A percentile compares a stretch with the other conserved stretches of the same genome.
These are phyloP conservation scores for Nomada ruficornis DNA, from an alignment of 2,888 invertebrate genomes.

Conservation along the genomic window DNA sequence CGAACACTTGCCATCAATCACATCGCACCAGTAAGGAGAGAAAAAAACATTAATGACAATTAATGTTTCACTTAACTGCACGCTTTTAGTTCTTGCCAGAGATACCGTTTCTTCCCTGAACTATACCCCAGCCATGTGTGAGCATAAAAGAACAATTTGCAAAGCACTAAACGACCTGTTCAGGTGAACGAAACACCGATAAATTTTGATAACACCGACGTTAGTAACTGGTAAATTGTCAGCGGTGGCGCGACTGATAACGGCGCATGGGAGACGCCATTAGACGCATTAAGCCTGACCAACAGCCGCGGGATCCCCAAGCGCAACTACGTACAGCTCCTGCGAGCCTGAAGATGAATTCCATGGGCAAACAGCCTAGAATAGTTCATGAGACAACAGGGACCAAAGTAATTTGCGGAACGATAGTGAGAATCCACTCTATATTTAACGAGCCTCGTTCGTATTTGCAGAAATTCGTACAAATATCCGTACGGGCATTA, in stretches of 20 bases:
- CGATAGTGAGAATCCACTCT: conserved; percentile 13
- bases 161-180: conserved; percentile 40
- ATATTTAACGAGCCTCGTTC: conserved; percentile 20
- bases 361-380: conserved; percentile 29
- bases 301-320: conserved; percentile 66
- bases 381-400: conserved; percentile 59
- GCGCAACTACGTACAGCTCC: conserved; percentile 43
- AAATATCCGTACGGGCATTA: not conserved
- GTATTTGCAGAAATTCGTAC: conserved; percentile 12
- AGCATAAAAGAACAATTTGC: conserved; percentile 38
- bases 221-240: conserved; percentile 59
- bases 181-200: conserved; percentile 55
- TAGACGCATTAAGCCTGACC: conserved; percentile 77
- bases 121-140: conserved; percentile 7
- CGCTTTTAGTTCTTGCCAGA: conserved; percentile 6
- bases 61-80: conserved; percentile 18
- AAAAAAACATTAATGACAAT: conserved; percentile 29
- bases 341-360: conserved; percentile 58
- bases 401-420: conserved; percentile 55
- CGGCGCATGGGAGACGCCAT: conserved; percentile 76
- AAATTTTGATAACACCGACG: conserved; percentile 72
- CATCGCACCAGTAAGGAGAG: too few species aligned
- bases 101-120: not conserved
- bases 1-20: conserved; percentile 4
- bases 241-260: conserved; percentile 75